These are phyloP conservation scores for Cheiracanthium punctorium DNA, from an alignment of 2,888 invertebrate species.

Conservation along the genomic window DNA sequence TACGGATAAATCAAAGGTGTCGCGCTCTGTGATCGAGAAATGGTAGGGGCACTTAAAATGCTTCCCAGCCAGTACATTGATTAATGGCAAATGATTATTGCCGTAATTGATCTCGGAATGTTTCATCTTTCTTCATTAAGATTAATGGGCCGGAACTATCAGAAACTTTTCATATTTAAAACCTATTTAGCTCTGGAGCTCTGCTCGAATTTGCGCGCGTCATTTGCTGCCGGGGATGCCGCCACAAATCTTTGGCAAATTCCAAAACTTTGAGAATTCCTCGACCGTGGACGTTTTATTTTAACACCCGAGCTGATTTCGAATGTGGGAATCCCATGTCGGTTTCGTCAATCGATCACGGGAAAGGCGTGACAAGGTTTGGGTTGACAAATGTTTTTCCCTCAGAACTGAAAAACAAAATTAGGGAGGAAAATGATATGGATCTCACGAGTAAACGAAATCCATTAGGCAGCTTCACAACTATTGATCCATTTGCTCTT, in stretches of 20 bases:
- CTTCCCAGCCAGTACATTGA: conserved; percentile 59
- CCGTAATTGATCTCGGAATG: conserved; percentile 68
- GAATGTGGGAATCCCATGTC: neutral
- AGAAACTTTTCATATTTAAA: conserved; percentile 70
- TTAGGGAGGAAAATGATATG: conserved; percentile 1
- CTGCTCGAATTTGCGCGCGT: conserved; percentile 59
- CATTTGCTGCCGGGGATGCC: conserved; percentile 47
- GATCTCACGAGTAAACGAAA: conserved; percentile 9
- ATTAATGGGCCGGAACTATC: conserved; percentile 69
- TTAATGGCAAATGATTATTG: conserved; percentile 70
- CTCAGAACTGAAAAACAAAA: neutral
- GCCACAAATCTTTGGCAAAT: conserved; percentile 55
- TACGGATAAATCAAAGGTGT: conserved; percentile 63
- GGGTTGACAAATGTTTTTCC: conserved; percentile 14
- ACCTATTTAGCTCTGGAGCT: conserved; percentile 64
- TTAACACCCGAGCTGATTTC: conserved; percentile 12
- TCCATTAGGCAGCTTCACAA: neutral
- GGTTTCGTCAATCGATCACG: conserved; percentile 10
- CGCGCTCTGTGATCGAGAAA: conserved; percentile 49
- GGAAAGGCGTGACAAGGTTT: neutral
- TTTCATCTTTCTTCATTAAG: conserved; percentile 70
- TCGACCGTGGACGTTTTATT: conserved; percentile 58
- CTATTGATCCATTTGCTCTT: conserved; percentile 14
- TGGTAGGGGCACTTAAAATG: conserved; percentile 65
- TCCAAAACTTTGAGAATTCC: conserved; percentile 58